Conservation (phyloP, 2,113 vertebrate genomes). For the Pygoscelis antarcticus region DNA sequence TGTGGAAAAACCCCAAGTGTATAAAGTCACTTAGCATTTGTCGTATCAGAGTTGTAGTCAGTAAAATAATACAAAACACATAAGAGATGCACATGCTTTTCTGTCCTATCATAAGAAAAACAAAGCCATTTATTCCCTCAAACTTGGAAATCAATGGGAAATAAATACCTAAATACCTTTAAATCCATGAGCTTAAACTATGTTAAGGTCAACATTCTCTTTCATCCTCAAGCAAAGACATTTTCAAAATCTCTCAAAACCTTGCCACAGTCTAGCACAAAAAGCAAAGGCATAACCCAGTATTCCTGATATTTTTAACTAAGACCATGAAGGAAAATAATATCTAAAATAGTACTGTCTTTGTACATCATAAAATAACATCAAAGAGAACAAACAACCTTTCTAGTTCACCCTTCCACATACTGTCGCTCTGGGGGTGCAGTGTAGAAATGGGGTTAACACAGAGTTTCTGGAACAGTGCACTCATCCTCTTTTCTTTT, state of each 20-base stretch:
- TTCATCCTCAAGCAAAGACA: not conserved
- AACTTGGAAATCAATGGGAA: not conserved
- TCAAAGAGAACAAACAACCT: not conserved
- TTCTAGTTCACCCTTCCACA: not conserved
- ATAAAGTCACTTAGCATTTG: not conserved
- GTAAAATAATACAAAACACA: not conserved
- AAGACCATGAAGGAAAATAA: not conserved
- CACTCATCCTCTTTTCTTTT: not conserved
- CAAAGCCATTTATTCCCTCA: not conserved
- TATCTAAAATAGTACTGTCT: not conserved
- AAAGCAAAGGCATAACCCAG: not conserved
- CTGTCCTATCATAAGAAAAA: not conserved
- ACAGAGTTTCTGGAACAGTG: not conserved
- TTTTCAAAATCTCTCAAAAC: not conserved
- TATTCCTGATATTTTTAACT: not conserved
- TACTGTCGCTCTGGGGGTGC: rapidly evolving
- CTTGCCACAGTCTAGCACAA: not conserved
- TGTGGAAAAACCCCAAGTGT: not conserved
- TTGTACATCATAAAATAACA: not conserved
- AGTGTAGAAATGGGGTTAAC: not conserved
- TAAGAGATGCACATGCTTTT: not conserved
- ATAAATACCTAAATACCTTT: not conserved
- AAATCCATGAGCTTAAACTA: not conserved
- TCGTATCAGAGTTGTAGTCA: not conserved
- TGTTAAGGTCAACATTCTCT: not conserved